Evolutionary conservation across 2,113 vertebrate genomes (phyloP).

Genomic region (Nipponia nippon): DNA sequence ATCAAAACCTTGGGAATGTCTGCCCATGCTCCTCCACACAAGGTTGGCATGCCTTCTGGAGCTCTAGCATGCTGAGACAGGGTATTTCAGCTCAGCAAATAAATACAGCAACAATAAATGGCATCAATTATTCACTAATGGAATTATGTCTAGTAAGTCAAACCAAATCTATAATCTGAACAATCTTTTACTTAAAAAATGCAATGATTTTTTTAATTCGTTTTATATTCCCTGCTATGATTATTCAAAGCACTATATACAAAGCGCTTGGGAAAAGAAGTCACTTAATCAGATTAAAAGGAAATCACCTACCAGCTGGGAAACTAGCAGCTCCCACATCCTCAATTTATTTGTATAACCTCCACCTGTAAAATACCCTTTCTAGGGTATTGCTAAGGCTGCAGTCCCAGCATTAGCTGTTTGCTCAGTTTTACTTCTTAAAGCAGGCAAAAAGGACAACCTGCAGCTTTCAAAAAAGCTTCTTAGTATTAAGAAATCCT

Average conservation of each 20-base stretch:
- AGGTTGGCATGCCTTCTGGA: neutral
- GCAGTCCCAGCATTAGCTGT: neutral
- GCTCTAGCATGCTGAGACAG: neutral
- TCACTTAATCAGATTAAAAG: slow-evolving; percentile 21
- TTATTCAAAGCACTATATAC: neutral
- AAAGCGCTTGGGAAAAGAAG: neutral
- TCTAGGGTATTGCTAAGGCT: neutral
- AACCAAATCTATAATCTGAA: slow-evolving; percentile 16
- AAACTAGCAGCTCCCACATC: neutral
- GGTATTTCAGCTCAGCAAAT: neutral
- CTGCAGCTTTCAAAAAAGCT: slow-evolving; percentile 11
- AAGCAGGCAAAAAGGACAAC: neutral
- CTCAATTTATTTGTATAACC: neutral
- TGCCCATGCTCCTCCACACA: neutral
- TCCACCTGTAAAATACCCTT: neutral
- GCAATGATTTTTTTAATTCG: slow-evolving; percentile 3
- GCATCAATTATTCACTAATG: slow-evolving; percentile 24
- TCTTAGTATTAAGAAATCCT: neutral
- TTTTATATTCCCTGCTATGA: slow-evolving; percentile 7
- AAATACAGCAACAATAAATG: slow-evolving; percentile 11
- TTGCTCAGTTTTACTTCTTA: neutral
- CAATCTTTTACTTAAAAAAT: slow-evolving; percentile 17
- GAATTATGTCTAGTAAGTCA: slow-evolving; percentile 5
- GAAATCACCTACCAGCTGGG: neutral
- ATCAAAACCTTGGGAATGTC: neutral